Evolutionary conservation across 2,888 invertebrate species (phyloP), one percentile per base, ranked within the genome.

Genomic region (Peribatodes rhomboidaria): DNA sequence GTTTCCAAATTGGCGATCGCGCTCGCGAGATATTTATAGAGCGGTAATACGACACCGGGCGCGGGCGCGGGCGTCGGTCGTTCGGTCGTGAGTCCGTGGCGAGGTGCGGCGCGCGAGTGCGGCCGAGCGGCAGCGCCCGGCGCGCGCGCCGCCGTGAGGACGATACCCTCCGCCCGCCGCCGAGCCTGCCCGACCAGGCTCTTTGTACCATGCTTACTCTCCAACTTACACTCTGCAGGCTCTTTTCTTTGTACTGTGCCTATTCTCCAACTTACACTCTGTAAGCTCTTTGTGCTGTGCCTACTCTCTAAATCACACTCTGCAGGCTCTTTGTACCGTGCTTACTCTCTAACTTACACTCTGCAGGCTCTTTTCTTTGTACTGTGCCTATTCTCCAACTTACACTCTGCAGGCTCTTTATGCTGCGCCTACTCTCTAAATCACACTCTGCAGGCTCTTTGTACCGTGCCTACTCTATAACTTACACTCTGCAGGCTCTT

Each of bases 1-100:
- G 89, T 90, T 90, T 91, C 91, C 85, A 91, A 93, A 92, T 92
- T 89, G 92, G 92, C 90, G 90, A 89, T 89, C 88, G 89, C 88
- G 90, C 88, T 90, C 89, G 89, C 89, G 87, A 79, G 85, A 78
- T 92, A 92, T 92, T 89, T 92, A 88, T 93, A 92, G 92, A 89
- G 89, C 86, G 86, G 92, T 92, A 93, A 93, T 90, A 88, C 90
- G 92, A 93, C 90, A 93, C 92, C 92, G 86, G 85, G 83, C 88
- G 87, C 87, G 84, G 85, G 85, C 84, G 87, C 87, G 84, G 86
- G 85, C 84, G 87, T 81, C 84, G 85, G 83, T 87, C 89, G 90
- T 80, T 86, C 87, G 90, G 74, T 84, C 90, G 92, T 90, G 83
- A 69, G 75, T 76, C 72, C 81, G 76, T 49, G 76, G 87, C 86